These are phyloP conservation scores for Ligdia adustata DNA, from an alignment of 2,888 invertebrate species.

Conservation along the genomic window DNA sequence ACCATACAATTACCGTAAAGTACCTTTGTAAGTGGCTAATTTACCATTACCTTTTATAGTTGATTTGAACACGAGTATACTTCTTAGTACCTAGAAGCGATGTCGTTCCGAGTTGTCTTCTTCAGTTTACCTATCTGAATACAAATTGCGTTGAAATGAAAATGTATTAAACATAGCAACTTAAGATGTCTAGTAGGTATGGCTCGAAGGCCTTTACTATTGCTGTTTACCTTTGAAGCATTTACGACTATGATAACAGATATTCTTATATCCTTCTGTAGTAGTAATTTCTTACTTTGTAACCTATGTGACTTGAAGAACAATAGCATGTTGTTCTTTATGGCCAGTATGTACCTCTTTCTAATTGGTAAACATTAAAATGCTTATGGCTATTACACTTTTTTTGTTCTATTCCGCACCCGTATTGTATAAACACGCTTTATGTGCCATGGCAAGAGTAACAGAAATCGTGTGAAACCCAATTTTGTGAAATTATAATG, in stretches of 20 bases:
- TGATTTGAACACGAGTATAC: too few species aligned
- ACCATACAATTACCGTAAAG: constrained; percentile 4
- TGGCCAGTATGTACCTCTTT: too few species aligned
- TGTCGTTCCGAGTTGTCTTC: constrained; percentile 3
- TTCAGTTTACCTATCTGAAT: constrained; percentile 9
- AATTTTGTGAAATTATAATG: constrained; percentile 23
- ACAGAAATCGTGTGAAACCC: constrained; percentile 1
- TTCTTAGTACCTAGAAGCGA: constrained; percentile 4
- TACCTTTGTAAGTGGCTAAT: neutral
- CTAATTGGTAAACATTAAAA: too few species aligned
- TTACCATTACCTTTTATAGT: constrained; percentile 2
- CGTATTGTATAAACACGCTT: neutral
- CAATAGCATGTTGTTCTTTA: neutral
- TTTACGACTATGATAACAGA: constrained; percentile 4
- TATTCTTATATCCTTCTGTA: constrained; percentile 1
- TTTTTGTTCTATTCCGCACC: too few species aligned
- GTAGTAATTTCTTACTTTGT: constrained; percentile 13
- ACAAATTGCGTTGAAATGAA: constrained; percentile 4
- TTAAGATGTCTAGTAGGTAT: constrained; percentile 10
- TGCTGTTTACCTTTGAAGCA: constrained; percentile 1
- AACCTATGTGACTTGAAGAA: neutral
- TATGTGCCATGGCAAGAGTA: neutral
- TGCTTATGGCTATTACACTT: too few species aligned
- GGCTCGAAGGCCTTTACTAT: too few species aligned
- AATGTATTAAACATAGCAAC: constrained; percentile 8